A percentile compares a stretch with the other conserved stretches of the same genome.
Evolutionary conservation across 1,140 invertebrate genomes (phyloP).

Genomic region (Ceratoteleas bidentatus): DNA sequence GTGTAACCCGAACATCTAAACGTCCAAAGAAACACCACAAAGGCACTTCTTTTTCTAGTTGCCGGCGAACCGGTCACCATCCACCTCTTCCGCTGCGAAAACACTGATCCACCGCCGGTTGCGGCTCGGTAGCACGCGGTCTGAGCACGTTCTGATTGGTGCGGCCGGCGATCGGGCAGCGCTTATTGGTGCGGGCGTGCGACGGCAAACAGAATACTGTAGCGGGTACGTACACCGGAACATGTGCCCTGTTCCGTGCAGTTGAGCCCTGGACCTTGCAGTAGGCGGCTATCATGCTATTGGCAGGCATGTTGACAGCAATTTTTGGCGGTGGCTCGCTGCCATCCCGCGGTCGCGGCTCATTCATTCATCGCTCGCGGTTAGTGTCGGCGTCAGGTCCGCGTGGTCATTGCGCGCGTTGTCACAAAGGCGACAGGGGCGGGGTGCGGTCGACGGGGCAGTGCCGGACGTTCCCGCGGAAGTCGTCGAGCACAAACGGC

Average conservation of each 20-base stretch:
- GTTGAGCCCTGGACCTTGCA: conserved; percentile 55
- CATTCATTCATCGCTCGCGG: conserved; percentile 41
- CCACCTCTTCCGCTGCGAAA: no score
- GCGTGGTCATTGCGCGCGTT: conserved; percentile 8
- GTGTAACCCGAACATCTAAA: no score
- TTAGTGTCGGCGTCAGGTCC: conserved; percentile 38
- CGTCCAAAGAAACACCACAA: no score
- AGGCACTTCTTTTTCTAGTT: no score
- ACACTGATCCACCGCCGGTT: no score
- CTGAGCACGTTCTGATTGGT: not conserved
- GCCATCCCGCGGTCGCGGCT: conserved; percentile 32
- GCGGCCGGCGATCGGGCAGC: conserved; percentile 1
- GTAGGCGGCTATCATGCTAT: conserved; percentile 52
- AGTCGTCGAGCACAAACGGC: conserved; percentile 20
- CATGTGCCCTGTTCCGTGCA: conserved; percentile 66
- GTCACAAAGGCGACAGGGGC: no score
- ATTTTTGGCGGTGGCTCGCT: conserved; percentile 24
- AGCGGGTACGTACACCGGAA: conserved; percentile 63
- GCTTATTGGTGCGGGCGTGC: conserved; percentile 25
- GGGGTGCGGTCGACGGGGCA: conserved; percentile 12
- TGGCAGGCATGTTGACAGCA: conserved; percentile 51
- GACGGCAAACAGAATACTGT: conserved; percentile 8
- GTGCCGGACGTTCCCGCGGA: conserved; percentile 13
- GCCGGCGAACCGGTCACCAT: no score
- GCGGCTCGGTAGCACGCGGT: conserved; percentile 20